These are phyloP conservation scores for Gastracanthus pulcherrimus DNA, from an alignment of 2,888 invertebrate genomes.

Conservation along the genomic window DNA sequence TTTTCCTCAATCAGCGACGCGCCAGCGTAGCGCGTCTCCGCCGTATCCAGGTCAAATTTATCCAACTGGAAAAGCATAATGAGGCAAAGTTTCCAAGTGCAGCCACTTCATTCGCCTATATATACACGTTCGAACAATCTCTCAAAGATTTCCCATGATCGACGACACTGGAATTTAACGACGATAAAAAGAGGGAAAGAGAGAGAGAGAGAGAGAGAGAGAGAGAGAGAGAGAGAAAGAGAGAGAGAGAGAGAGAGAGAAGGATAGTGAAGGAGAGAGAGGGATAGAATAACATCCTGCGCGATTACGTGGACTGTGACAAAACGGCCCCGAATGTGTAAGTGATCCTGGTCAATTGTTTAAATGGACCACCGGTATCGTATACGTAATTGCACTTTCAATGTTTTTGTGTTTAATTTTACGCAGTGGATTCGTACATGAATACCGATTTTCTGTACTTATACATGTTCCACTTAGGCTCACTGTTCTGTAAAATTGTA, in stretches of 20 bases:
- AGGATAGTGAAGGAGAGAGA: neutral
- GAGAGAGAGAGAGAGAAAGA: neutral
- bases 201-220: neutral
- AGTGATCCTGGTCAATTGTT: neutral
- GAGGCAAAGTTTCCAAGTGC: slow-evolving; percentile 35
- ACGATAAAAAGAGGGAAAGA: neutral
- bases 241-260: neutral
- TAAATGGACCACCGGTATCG: neutral
- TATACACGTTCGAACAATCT: neutral
- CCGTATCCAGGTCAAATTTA: slow-evolving; percentile 49
- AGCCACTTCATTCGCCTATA: slow-evolving; percentile 7
- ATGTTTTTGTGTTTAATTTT: slow-evolving; percentile 7
- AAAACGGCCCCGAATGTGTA: neutral
- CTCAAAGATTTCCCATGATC: slow-evolving; percentile 30
- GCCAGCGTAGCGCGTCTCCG: neutral
- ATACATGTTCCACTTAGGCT: neutral
- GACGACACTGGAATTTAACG: neutral
- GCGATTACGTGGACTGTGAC: neutral
- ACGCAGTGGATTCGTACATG: neutral
- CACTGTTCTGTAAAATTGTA: neutral
- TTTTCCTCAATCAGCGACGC: slow-evolving; percentile 27
- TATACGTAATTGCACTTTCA: neutral
- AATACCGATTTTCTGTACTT: too few species aligned
- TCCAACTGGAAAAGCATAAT: slow-evolving; percentile 44
- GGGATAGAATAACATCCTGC: too few species aligned